Evolutionary conservation across 2,888 invertebrate genomes (phyloP).

Genomic region (Pomacea canaliculata): DNA sequence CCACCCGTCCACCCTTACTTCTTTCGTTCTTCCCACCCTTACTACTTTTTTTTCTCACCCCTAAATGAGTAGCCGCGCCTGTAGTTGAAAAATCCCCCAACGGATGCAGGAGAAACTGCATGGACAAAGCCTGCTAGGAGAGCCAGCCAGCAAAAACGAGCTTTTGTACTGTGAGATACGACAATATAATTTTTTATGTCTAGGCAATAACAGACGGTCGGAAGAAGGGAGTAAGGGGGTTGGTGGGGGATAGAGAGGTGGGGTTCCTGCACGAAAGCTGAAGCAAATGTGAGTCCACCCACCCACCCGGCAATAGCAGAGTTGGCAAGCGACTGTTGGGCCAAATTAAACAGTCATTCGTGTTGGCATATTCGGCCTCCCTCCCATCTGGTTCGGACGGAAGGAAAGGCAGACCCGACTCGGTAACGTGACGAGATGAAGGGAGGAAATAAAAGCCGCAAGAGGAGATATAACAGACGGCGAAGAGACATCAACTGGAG

Average conservation of each 20-base stretch:
- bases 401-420: background rate
- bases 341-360: background rate
- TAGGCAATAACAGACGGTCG: background rate
- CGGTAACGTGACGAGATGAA: background rate
- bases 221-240: background rate
- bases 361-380: background rate
- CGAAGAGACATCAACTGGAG: background rate
- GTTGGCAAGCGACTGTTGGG: background rate
- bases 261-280: background rate
- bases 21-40: too few species aligned
- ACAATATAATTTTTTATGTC: slow-evolving; percentile 7
- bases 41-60: too few species aligned
- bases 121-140: background rate
- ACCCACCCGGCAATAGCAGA: too few species aligned
- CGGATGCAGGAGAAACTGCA: too few species aligned
- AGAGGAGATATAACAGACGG: background rate
- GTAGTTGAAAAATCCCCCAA: too few species aligned
- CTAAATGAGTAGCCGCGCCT: too few species aligned
- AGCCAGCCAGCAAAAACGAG: background rate
- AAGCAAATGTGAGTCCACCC: too few species aligned
- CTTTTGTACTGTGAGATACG: slow-evolving; percentile 7
- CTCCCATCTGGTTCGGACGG: slow-evolving; percentile 4
- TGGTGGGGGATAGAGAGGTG: background rate
- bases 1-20: too few species aligned
- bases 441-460: background rate